Conservation (phyloP, 2,888 invertebrate species). For the Noctuana brunneofusca region DNA sequence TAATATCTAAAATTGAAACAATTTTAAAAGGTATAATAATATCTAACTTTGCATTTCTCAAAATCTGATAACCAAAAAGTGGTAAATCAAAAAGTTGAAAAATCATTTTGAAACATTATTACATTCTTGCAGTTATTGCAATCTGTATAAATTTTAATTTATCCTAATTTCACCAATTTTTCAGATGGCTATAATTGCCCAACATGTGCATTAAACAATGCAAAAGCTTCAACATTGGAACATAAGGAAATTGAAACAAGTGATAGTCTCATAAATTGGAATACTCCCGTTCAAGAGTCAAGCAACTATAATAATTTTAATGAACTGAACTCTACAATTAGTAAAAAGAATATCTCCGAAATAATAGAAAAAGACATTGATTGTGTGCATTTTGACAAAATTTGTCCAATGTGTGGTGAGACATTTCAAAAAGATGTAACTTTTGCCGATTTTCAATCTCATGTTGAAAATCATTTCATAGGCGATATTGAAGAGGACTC, state of each 20-base stretch:
- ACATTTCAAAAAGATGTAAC: constrained; percentile 81
- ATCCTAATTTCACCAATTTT: constrained; percentile 46
- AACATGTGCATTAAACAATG: constrained; percentile 60
- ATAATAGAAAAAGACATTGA: constrained; percentile 46
- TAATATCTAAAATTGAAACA: constrained; percentile 65
- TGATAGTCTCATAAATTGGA: constrained; percentile 74
- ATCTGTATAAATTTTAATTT: too few relatives aligned
- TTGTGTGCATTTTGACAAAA: constrained; percentile 73
- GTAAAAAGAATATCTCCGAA: constrained; percentile 55
- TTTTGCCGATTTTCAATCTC: constrained; percentile 87
- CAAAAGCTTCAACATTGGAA: constrained; percentile 60
- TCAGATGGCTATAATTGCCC: constrained; percentile 75
- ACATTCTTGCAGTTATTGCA: too few relatives aligned
- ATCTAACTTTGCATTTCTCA: too few relatives aligned
- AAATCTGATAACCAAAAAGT: too few relatives aligned
- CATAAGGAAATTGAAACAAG: constrained; percentile 78
- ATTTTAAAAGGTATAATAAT: constrained; percentile 65
- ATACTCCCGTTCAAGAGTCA: constrained; percentile 69
- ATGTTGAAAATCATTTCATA: constrained; percentile 90
- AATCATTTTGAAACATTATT: too few relatives aligned
- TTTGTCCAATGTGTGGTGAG: constrained; percentile 90
- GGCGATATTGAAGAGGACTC: constrained; percentile 82
- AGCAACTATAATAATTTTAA: constrained; percentile 63
- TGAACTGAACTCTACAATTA: constrained; percentile 54
- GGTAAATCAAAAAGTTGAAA: too few relatives aligned